Evolutionary conservation across 2,888 invertebrate genomes (phyloP).

Genomic region (Brachyptera risi): DNA sequence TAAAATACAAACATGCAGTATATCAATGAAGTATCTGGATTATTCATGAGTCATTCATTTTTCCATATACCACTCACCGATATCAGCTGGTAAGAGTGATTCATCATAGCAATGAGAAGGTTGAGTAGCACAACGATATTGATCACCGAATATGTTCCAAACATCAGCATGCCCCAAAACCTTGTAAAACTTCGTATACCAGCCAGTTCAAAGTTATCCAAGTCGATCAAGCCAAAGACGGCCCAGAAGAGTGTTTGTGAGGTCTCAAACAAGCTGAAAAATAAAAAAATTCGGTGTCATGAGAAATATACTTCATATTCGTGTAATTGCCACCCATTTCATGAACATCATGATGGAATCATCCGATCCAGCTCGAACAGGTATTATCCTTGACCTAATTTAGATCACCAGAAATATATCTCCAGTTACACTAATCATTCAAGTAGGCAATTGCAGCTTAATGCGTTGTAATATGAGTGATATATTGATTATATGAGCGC

Average conservation of each 20-base stretch:
- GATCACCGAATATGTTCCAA: constrained; percentile 95
- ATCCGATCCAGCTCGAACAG: too few species aligned
- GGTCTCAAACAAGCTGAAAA: constrained; percentile 91
- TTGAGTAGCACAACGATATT: constrained; percentile 96
- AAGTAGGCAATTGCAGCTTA: too few species aligned
- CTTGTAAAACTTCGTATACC: constrained; percentile 95
- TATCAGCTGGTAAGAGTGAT: constrained; percentile 96
- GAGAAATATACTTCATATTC: too few species aligned
- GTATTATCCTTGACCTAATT: too few species aligned
- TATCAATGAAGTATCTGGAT: not conserved
- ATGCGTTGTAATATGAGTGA: too few species aligned
- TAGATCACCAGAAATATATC: too few species aligned
- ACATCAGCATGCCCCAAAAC: constrained; percentile 99
- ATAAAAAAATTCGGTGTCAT: too few species aligned
- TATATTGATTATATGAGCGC: too few species aligned
- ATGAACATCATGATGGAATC: too few species aligned
- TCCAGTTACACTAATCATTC: too few species aligned
- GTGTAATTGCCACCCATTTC: too few species aligned
- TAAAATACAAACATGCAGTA: too few species aligned
- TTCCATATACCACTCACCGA: constrained; percentile 67
- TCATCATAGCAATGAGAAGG: constrained; percentile 99
- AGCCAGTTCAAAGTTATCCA: constrained; percentile 92
- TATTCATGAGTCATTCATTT: not conserved
- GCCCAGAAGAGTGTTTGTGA: constrained; percentile 98
- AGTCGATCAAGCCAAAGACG: constrained; percentile 91